Percentiles rank a stretch among this genome's conserved stretches.
These are phyloP conservation scores for Porphyrio hochstetteri DNA, from an alignment of 2,113 vertebrate species.

Conservation along the genomic window DNA sequence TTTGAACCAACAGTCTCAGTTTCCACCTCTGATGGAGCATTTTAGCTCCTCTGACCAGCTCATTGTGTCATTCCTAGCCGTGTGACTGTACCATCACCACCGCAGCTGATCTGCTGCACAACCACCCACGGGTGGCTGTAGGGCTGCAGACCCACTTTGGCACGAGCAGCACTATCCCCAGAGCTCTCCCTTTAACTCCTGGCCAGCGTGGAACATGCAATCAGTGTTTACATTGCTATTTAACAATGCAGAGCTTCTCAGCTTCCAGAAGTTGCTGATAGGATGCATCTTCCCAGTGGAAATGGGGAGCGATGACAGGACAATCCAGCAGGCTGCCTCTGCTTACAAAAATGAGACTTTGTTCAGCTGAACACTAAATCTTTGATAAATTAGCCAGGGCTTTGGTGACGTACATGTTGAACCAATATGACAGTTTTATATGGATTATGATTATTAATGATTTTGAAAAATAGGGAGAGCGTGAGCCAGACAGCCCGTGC, in stretches of 20 bases:
- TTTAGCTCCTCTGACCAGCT: background rate
- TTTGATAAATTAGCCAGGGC: slow-evolving; percentile 76
- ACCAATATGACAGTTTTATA: slow-evolving; percentile 81
- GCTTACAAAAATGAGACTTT: slow-evolving; percentile 68
- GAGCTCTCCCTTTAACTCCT: background rate
- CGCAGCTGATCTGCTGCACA: background rate
- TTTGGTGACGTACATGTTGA: slow-evolving; percentile 76
- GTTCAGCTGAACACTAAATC: slow-evolving; percentile 61
- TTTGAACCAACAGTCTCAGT: background rate
- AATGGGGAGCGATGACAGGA: slow-evolving; percentile 46
- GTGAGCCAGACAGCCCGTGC: slow-evolving; percentile 66
- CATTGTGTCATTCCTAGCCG: background rate
- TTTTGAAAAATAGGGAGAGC: slow-evolving; percentile 66
- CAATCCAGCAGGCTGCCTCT: slow-evolving; percentile 54
- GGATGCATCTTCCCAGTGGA: slow-evolving; percentile 35
- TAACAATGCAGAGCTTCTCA: background rate
- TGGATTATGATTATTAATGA: slow-evolving; percentile 73
- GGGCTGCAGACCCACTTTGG: background rate
- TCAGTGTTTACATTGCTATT: slow-evolving; percentile 48
- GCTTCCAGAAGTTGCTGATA: slow-evolving; percentile 49
- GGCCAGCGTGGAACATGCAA: background rate
- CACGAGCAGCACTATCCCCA: background rate
- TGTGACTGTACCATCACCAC: background rate
- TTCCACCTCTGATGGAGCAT: background rate
- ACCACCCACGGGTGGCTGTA: background rate